These are phyloP conservation scores for Trachelus stipa DNA, from an alignment of 2,888 invertebrate species.

Conservation along the genomic window DNA sequence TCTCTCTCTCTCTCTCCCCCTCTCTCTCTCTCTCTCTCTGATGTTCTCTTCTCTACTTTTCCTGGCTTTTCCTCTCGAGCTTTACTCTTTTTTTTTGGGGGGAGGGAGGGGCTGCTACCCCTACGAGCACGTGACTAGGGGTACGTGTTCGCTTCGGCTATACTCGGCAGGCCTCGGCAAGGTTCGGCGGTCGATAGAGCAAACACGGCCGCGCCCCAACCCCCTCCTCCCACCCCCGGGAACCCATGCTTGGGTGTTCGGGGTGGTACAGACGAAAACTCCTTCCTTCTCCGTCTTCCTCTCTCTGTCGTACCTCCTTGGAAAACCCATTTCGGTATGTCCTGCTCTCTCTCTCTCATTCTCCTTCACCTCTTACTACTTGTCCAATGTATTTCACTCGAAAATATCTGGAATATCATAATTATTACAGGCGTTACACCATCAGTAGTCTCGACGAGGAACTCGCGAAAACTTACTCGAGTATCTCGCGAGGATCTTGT, in stretches of 20 bases:
- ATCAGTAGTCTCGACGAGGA: conserved; percentile 35
- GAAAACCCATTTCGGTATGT: background rate
- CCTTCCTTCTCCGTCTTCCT: conserved; percentile 14
- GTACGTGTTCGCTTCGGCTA: conserved; percentile 50
- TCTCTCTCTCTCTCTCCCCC: conserved; percentile 15
- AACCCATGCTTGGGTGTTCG: conserved; percentile 20
- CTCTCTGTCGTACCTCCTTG: background rate
- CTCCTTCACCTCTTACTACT: too few relatives aligned
- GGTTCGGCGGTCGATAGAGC: conserved; percentile 67
- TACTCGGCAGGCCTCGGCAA: conserved; percentile 59
- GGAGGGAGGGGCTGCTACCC: too few relatives aligned
- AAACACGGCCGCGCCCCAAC: conserved; percentile 67
- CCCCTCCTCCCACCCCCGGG: conserved; percentile 42
- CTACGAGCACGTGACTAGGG: background rate
- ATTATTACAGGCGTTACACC: conserved; percentile 57
- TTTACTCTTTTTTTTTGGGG: too few relatives aligned
- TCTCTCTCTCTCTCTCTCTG: conserved; percentile 9
- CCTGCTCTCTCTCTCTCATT: too few relatives aligned
- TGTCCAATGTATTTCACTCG: background rate
- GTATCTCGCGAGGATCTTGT: too few relatives aligned
- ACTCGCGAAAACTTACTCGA: conserved; percentile 33
- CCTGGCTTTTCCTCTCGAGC: conserved; percentile 25
- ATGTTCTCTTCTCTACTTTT: conserved; percentile 8
- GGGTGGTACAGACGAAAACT: conserved; percentile 6
- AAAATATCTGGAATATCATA: conserved; percentile 53